A percentile compares a stretch with the other conserved stretches of the same genome.
Conservation (phyloP, 2,888 invertebrate species). For the Leptinotarsa haldemani region DNA sequence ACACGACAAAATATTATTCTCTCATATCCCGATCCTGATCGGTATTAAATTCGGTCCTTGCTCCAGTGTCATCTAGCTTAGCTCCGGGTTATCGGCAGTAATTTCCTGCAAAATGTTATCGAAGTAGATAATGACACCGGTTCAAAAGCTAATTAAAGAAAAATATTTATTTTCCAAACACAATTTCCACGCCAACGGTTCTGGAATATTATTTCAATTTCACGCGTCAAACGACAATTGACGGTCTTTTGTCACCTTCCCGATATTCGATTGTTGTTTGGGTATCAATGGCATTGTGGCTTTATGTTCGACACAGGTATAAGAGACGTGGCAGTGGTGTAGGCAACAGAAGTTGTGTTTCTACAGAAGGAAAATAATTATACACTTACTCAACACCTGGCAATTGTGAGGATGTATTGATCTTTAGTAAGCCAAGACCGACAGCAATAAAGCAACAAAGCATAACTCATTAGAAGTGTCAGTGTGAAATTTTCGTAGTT, state of each 20-base stretch:
- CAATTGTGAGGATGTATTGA: too few species aligned
- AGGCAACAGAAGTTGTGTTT: neutral
- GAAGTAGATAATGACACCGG: conserved; percentile 43
- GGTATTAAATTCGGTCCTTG: conserved; percentile 21
- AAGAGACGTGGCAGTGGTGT: conserved; percentile 21
- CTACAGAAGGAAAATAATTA: neutral
- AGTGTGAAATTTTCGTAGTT: too few species aligned
- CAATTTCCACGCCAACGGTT: conserved; percentile 52
- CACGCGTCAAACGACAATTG: conserved; percentile 56
- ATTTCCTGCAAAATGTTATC: conserved; percentile 47
- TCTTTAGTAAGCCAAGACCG: too few species aligned
- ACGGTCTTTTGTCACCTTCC: conserved; percentile 52
- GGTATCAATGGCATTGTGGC: conserved; percentile 42
- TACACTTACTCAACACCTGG: too few species aligned
- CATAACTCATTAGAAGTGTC: too few species aligned
- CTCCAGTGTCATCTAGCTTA: conserved; percentile 17
- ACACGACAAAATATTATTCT: conserved; percentile 25
- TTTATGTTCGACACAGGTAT: conserved; percentile 31
- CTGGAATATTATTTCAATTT: conserved; percentile 44
- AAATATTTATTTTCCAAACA: conserved; percentile 61
- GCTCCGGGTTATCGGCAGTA: conserved; percentile 43
- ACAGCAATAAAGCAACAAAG: too few species aligned
- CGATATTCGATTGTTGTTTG: conserved; percentile 32
- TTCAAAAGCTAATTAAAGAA: conserved; percentile 58
- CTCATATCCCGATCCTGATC: conserved; percentile 20